Conservation (phyloP, 2,888 invertebrate species). For the Cantharis lateralis region DNA sequence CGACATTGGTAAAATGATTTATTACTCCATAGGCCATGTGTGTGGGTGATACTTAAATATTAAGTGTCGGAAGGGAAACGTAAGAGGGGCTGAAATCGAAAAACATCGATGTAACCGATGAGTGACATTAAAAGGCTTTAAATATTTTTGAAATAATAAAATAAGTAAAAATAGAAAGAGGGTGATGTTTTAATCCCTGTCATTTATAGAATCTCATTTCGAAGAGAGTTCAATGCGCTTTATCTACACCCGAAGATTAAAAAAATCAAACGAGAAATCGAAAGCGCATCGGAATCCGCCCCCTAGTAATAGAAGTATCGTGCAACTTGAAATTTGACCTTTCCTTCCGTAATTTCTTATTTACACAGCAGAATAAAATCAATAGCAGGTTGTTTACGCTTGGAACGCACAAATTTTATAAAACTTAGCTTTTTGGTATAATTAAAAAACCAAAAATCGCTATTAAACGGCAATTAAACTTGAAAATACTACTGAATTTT, state of each 20-base stretch:
- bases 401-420: not conserved
- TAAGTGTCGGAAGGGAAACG: not conserved
- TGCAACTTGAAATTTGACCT: not conserved
- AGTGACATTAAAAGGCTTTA: not conserved
- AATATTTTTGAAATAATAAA: not conserved
- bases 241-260: not conserved
- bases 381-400: not conserved
- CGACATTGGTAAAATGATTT: not conserved
- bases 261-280: not conserved
- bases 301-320: not conserved
- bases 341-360: not conserved
- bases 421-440: not conserved
- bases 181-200: not conserved
- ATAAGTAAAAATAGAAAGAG: not conserved
- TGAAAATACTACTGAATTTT: not conserved
- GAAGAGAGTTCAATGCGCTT: not conserved
- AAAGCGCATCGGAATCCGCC: not conserved
- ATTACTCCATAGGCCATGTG: not conserved
- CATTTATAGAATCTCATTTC: not conserved
- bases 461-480: not conserved
- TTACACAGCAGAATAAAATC: not conserved
- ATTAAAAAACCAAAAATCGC: not conserved
- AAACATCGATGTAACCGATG: not conserved
- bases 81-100: not conserved
- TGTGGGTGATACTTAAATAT: not conserved